These are phyloP conservation scores for Meandrina meandrites DNA, from an alignment of 92 coral and sea anemone species.

Conservation along the genomic window DNA sequence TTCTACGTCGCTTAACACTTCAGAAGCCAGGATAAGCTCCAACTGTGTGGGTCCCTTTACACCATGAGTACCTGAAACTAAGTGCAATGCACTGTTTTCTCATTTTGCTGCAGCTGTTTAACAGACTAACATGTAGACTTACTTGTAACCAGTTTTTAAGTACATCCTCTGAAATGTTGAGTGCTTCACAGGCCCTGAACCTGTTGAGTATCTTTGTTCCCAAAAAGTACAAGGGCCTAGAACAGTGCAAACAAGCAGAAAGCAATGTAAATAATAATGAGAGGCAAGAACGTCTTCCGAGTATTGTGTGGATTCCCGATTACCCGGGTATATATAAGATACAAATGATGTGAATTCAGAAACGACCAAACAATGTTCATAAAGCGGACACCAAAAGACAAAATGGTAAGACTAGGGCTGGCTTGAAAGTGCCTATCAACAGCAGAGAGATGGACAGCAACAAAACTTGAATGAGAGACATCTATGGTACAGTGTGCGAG, in stretches of 20 bases:
- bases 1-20: too few relatives aligned
- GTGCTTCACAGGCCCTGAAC: conserved; percentile 91
- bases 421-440: neutral
- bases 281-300: neutral
- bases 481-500: neutral
- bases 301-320: neutral
- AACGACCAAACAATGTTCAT: neutral
- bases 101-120: too few relatives aligned
- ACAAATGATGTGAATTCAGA: neutral
- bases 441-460: neutral
- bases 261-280: neutral
- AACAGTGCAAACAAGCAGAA: neutral
- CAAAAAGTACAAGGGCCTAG: conserved; percentile 93
- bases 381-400: neutral
- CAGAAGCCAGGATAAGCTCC: too few relatives aligned
- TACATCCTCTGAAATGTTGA: conserved; percentile 87
- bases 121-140: conserved; percentile 14
- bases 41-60: too few relatives aligned
- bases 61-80: too few relatives aligned
- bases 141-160: conserved; percentile 97
- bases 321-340: neutral
- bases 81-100: too few relatives aligned
- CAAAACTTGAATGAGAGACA: too few relatives aligned
- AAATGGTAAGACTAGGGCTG: neutral
- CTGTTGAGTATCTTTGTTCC: conserved; percentile 92